These are phyloP conservation scores for Brachyistius frenatus DNA, from an alignment of 2,113 vertebrate species.

Conservation along the genomic window DNA sequence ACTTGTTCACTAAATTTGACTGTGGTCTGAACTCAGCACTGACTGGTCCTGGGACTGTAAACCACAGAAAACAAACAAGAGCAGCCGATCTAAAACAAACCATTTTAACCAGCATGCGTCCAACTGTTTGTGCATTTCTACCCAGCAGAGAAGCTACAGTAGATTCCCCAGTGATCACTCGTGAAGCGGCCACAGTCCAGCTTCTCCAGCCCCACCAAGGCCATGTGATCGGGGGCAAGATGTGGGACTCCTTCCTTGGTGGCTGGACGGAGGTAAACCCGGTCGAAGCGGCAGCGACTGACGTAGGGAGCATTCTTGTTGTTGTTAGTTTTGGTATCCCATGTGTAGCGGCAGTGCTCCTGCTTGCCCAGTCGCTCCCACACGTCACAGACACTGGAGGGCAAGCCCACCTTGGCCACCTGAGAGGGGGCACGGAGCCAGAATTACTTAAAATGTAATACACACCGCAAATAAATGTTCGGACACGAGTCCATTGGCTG, in stretches of 20 bases:
- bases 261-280: conserved; percentile 87
- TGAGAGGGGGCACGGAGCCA: conserved; percentile 61
- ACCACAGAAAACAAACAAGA: background rate
- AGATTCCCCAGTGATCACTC: conserved; percentile 97
- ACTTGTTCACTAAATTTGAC: background rate
- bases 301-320: conserved; percentile 83
- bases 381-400: conserved; percentile 85
- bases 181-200: conserved; percentile 92
- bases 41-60: background rate
- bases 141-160: conserved; percentile 85
- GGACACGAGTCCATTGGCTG: background rate
- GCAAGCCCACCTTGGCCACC: conserved; percentile 90
- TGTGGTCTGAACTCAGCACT: background rate
- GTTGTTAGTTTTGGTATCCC: conserved; percentile 92
- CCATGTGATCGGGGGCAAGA: conserved; percentile 88
- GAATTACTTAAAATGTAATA: background rate
- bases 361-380: conserved; percentile 93
- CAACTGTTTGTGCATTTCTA: conserved; percentile 25
- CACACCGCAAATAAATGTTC: background rate
- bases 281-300: conserved; percentile 91
- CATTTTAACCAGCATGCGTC: background rate
- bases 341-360: conserved; percentile 93
- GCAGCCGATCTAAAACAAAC: background rate
- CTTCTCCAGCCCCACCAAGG: conserved; percentile 92
- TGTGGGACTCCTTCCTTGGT: conserved; percentile 50